Base-by-base conservation (phyloP, 2,113 vertebrate genomes). In the Urocolius indicus region DNA sequence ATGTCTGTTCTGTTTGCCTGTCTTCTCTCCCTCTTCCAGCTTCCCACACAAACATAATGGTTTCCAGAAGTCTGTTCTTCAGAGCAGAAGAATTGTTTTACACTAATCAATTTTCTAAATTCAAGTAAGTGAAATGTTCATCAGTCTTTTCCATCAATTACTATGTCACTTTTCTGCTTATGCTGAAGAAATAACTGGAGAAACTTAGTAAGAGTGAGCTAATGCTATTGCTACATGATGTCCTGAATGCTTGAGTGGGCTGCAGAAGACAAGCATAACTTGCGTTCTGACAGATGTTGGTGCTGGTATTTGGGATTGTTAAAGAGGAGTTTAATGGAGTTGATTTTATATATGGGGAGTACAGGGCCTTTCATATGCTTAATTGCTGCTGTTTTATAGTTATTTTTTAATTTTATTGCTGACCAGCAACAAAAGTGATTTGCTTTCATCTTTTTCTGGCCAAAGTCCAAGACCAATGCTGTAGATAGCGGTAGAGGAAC, bases 241-340 rank as follows among this genome's bases (percentile, higher is more conserved):
- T 77, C 41, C 52, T 46, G 26, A 61, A 43, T 67, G 54, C 29
- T 77, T 7, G 5, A 79, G 66, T 29, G 32, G 71, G 11, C 34
- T 83, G 20, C 1, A 1, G 32, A 74, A 63, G 59, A 6, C 23
- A 61, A 78, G 38, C 24, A 14, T 59, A 49, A 74, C 36, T 76
- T 55, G 14, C 0, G 5, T 73, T 93, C 55, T 76, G 68, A 59
- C 23, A 63, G 46, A 49, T 20, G 34, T 23, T 85, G 18, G 0
- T 81, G 71, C 30, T 94, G 87, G 52, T 23, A 62, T 80, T 93
- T 79, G 55, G 34, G 54, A 34, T 62, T 74, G 30, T 79, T 94
- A 65, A 80, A 90, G 36, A 80, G 30, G 34, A 74, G 19, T 93
- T 94, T 78, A 88, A 81, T 78, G 45, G 65, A 71, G 51, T 58